These are phyloP conservation scores for Ophion obscuratus DNA, from an alignment of 2,888 invertebrate species.

Conservation along the genomic window DNA sequence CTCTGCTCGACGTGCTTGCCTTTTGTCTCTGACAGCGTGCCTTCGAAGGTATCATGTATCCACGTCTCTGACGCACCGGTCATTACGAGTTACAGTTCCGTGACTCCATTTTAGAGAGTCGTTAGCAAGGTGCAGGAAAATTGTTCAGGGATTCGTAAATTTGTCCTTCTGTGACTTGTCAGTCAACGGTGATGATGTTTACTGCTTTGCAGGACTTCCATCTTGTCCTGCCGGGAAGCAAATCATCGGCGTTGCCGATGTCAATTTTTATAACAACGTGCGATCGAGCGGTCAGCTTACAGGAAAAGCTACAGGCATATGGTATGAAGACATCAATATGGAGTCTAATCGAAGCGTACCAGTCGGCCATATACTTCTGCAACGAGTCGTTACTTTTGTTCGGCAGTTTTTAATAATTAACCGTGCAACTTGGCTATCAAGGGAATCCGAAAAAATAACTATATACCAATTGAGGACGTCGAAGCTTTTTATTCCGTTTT, in stretches of 20 bases:
- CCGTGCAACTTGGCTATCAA: background rate
- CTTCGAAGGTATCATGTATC: background rate
- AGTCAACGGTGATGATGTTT: no score
- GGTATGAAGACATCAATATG: background rate
- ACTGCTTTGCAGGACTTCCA: no score
- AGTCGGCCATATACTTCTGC: background rate
- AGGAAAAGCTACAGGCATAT: background rate
- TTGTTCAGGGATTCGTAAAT: background rate
- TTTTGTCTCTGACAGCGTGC: slow-evolving; percentile 55
- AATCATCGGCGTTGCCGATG: slow-evolving; percentile 31
- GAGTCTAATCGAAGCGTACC: background rate
- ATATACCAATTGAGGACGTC: background rate
- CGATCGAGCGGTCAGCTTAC: slow-evolving; percentile 43
- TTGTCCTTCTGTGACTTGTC: no score
- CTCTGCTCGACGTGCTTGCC: slow-evolving; percentile 39
- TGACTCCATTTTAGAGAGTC: slow-evolving; percentile 11
- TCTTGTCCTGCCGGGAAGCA: no score
- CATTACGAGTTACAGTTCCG: slow-evolving; percentile 36
- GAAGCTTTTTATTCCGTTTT: background rate
- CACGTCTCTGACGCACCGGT: background rate
- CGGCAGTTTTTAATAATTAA: background rate
- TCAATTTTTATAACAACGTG: slow-evolving; percentile 42
- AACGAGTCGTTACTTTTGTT: background rate
- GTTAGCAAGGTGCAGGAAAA: slow-evolving; percentile 35
- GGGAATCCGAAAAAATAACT: background rate